phyloP scores from a whole-genome alignment of 1,140 invertebrate species.

The Myzus persicae region DNA sequence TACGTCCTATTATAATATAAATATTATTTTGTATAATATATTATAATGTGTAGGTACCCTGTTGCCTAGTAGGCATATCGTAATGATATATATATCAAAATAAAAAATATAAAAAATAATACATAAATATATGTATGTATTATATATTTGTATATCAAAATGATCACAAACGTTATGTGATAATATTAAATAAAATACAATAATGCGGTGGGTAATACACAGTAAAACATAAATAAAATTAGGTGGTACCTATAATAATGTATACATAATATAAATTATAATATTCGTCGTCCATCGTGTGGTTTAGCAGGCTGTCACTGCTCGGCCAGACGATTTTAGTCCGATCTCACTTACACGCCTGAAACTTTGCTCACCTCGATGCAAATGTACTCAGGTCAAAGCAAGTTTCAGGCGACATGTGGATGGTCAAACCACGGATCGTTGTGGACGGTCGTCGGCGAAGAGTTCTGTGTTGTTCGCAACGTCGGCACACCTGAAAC shows the following conservation, averaged over 20 bases:
- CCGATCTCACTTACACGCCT: conserved; percentile 62
- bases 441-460: not conserved
- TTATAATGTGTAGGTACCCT: no score
- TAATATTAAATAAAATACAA: no score
- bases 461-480: not conserved
- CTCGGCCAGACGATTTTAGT: not conserved
- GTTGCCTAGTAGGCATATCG: no score
- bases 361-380: conserved; percentile 63
- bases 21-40: no score
- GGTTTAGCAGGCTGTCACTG: not conserved
- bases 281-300: not conserved
- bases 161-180: no score
- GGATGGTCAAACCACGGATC: conserved; percentile 57
- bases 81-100: no score
- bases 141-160: no score
- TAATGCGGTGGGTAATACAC: no score
- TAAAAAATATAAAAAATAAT: no score
- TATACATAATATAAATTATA: no score
- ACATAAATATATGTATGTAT: no score
- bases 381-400: conserved; percentile 61
- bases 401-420: conserved; percentile 63
- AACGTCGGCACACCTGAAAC: conserved; percentile 62
- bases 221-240: not conserved
- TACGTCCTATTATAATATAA: no score
- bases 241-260: not conserved